Evolutionary conservation across 2,888 invertebrate species (phyloP).

Genomic region (Bombyx huttoni): DNA sequence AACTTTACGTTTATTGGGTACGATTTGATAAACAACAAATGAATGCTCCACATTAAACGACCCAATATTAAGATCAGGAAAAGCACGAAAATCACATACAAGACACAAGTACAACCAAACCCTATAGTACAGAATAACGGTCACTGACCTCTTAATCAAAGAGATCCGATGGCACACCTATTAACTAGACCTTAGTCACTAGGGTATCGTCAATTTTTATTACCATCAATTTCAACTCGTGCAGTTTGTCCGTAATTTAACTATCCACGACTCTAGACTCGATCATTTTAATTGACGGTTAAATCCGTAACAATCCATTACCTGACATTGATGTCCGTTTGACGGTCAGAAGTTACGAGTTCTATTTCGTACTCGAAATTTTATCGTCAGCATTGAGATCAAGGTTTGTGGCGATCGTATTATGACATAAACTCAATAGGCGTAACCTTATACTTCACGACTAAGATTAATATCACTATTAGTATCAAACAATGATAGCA

Average conservation of each 20-base stretch:
- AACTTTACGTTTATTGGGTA: too few relatives aligned
- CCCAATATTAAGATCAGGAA: too few relatives aligned
- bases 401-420: slow-evolving; percentile 13
- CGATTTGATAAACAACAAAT: too few relatives aligned
- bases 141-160: too few relatives aligned
- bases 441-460: slow-evolving; percentile 2
- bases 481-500: too few relatives aligned
- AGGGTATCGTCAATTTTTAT: neutral
- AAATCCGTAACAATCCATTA: slow-evolving; percentile 6
- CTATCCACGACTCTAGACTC: neutral
- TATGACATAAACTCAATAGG: slow-evolving; percentile 7
- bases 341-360: slow-evolving; percentile 10
- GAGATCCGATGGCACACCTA: too few relatives aligned
- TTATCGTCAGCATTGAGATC: slow-evolving; percentile 14
- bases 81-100: too few relatives aligned
- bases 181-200: neutral
- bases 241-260: neutral
- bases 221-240: neutral
- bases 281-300: slow-evolving; percentile 5
- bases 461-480: too few relatives aligned
- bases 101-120: too few relatives aligned
- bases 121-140: too few relatives aligned
- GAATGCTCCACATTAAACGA: too few relatives aligned
- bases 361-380: slow-evolving; percentile 11
- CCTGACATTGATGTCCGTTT: slow-evolving; percentile 7